These are phyloP conservation scores for Crocidura indochinensis DNA, from an alignment of 2,797 vertebrate species.

Conservation along the genomic window DNA sequence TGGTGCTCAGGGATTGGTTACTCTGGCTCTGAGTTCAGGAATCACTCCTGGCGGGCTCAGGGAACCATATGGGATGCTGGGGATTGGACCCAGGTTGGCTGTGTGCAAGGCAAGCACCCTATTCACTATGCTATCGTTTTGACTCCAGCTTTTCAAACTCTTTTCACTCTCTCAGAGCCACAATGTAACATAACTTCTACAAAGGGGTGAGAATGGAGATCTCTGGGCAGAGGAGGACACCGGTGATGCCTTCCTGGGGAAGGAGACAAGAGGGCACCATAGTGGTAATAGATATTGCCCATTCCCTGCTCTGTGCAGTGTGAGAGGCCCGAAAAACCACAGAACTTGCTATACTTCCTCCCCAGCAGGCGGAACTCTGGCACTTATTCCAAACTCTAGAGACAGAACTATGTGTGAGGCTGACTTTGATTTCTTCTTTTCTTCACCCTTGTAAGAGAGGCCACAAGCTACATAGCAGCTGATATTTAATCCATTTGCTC, in stretches of 20 bases:
- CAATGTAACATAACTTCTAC: background rate
- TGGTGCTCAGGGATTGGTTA: too few relatives aligned
- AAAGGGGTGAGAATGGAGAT: background rate
- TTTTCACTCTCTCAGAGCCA: conserved; percentile 38
- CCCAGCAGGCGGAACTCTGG: background rate
- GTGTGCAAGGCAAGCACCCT: too few relatives aligned
- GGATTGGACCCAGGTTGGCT: too few relatives aligned
- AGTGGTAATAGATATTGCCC: background rate
- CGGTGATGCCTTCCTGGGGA: background rate
- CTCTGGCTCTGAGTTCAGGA: too few relatives aligned
- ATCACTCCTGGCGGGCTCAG: too few relatives aligned
- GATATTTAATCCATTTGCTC: background rate
- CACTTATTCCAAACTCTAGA: background rate
- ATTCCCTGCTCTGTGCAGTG: background rate
- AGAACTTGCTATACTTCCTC: background rate
- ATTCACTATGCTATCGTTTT: background rate
- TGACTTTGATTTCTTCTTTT: background rate
- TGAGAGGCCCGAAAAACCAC: background rate
- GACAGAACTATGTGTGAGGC: background rate
- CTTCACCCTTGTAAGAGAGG: too few relatives aligned
- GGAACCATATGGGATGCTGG: too few relatives aligned
- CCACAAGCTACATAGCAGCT: background rate
- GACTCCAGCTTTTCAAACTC: too few relatives aligned
- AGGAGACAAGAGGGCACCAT: background rate
- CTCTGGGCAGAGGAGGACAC: conserved; percentile 18